Conservation (phyloP, 37 sponge, comb jelly and placozoan species). For the Halisarca cf. caerulea region DNA sequence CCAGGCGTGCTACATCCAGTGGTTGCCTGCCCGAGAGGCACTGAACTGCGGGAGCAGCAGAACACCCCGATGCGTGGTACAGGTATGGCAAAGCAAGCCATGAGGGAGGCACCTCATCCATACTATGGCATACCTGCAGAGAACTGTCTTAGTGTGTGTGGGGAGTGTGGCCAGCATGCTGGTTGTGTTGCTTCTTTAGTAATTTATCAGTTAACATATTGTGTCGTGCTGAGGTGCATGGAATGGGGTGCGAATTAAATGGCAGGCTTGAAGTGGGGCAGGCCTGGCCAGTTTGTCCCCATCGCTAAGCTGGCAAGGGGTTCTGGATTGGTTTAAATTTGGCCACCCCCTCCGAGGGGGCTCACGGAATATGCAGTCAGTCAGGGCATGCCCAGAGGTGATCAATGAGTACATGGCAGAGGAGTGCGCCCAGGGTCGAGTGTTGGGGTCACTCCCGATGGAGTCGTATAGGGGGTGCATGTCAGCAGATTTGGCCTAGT, state of each 20-base stretch:
- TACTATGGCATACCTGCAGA: no score
- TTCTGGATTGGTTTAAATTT: slow-evolving; percentile 20
- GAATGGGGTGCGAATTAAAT: no score
- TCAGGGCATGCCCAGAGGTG: neutral
- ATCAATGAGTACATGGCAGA: neutral
- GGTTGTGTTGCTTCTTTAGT: no score
- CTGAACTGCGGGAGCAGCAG: neutral
- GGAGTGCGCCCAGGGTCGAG: neutral
- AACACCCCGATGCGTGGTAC: no score
- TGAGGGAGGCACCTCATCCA: neutral
- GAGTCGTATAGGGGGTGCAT: neutral
- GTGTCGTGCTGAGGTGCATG: no score
- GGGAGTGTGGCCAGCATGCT: no score
- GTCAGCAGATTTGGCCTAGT: slow-evolving; percentile 31
- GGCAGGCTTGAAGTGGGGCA: neutral
- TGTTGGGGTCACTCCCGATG: slow-evolving; percentile 3
- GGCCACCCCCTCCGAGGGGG: neutral
- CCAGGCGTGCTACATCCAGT: neutral
- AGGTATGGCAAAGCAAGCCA: no score
- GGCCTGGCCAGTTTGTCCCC: neutral
- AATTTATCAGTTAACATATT: no score
- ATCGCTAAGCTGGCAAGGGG: neutral
- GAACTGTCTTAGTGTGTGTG: no score
- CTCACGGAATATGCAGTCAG: slow-evolving; percentile 21
- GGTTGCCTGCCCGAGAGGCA: neutral